phyloP scores from a whole-genome alignment of 2,113 vertebrate genomes.

The Brienomyrus longianalis region DNA sequence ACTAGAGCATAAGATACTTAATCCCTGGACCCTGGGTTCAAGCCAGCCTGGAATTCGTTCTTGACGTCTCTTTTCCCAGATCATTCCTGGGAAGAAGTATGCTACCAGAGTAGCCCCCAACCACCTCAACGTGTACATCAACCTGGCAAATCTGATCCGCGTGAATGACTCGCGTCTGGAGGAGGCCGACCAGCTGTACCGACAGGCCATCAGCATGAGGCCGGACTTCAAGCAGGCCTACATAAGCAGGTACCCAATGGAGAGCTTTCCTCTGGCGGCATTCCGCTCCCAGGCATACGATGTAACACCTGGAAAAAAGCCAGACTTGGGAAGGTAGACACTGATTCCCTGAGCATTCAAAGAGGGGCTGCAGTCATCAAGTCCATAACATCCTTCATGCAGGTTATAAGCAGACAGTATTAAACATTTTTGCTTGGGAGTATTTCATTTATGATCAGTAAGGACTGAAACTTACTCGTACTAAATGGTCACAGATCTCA shows the following conservation, averaged over 20 bases:
- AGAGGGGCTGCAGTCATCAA: neutral
- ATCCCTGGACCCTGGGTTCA: neutral
- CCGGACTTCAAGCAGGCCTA: constrained; percentile 98
- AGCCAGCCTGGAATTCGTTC: neutral
- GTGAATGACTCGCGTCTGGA: constrained; percentile 88
- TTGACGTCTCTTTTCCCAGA: constrained; percentile 47
- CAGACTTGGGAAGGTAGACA: neutral
- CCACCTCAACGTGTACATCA: constrained; percentile 96
- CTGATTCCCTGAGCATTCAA: neutral
- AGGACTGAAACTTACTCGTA: neutral
- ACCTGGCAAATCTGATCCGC: constrained; percentile 91
- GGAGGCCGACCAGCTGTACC: constrained; percentile 93
- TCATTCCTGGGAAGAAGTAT: constrained; percentile 97
- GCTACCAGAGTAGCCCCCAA: constrained; percentile 94
- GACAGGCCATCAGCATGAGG: constrained; percentile 97
- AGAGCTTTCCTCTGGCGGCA: neutral
- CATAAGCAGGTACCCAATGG: constrained; percentile 85
- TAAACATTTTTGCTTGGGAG: neutral
- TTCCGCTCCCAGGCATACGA: neutral
- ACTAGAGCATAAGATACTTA: neutral
- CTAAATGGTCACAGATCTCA: neutral
- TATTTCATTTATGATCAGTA: neutral
- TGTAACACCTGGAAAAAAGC: neutral
- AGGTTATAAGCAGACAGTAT: neutral
- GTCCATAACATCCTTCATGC: neutral